These are phyloP conservation scores for Ceratotherium simum DNA, from an alignment of 2,113 vertebrate genomes.

Conservation along the genomic window DNA sequence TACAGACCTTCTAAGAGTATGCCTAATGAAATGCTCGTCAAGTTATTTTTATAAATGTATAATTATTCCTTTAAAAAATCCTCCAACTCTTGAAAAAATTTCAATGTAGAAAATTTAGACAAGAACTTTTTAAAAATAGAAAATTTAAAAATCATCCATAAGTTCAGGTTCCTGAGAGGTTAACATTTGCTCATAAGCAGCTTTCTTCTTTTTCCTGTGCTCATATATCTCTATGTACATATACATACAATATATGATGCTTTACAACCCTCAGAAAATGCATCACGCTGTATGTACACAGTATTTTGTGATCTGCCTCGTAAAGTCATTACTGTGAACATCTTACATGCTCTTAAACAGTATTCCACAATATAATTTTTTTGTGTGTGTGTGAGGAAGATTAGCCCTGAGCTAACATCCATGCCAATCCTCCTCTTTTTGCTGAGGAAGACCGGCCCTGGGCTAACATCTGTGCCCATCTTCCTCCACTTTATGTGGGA, in stretches of 20 bases:
- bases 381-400: no score
- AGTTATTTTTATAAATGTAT: not conserved
- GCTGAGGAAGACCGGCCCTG: no score
- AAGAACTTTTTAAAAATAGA: not conserved
- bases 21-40: not conserved
- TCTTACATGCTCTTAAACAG: not conserved
- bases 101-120: not conserved
- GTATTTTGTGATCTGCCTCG: not conserved
- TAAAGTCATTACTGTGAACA: no score
- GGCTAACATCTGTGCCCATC: no score
- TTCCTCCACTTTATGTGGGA: no score
- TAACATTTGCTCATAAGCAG: fast-evolving
- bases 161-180: not conserved
- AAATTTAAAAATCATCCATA: no score
- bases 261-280: not conserved
- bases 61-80: not conserved
- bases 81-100: not conserved
- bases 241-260: fast-evolving
- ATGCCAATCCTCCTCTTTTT: no score
- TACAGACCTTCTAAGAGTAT: fast-evolving
- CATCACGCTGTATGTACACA: fast-evolving
- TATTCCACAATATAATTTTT: no score
- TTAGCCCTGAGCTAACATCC: no score
- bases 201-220: not conserved
- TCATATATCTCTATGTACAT: fast-evolving